phyloP scores from a whole-genome alignment of 2,888 invertebrate species.

The Syritta pipiens region DNA sequence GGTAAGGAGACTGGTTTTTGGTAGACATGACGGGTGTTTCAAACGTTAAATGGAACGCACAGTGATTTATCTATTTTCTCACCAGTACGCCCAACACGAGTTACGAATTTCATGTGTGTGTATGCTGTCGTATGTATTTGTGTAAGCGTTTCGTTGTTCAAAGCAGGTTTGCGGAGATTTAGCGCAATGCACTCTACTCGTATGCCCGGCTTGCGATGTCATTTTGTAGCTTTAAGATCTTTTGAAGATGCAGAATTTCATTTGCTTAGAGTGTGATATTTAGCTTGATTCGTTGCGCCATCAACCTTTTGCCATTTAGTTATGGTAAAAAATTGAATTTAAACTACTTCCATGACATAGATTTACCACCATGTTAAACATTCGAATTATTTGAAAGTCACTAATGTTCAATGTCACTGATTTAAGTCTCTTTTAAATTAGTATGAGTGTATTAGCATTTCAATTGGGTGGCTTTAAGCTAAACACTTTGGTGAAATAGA shows the following conservation, averaged over 20 bases:
- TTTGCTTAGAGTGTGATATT: too few species aligned
- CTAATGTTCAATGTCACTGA: slow-evolving; percentile 4
- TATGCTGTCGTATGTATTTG: background rate
- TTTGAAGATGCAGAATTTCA: background rate
- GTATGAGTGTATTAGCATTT: too few species aligned
- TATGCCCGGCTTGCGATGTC: slow-evolving; percentile 4
- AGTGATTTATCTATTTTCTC: slow-evolving; percentile 33
- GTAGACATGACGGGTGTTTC: slow-evolving; percentile 13
- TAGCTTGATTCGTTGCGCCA: too few species aligned
- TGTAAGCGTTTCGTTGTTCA: background rate
- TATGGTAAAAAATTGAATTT: too few species aligned
- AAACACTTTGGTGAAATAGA: too few species aligned
- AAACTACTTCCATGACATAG: background rate
- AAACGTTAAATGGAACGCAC: slow-evolving; percentile 42
- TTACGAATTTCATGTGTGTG: background rate
- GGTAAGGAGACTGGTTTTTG: slow-evolving; percentile 14
- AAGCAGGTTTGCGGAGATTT: slow-evolving; percentile 44
- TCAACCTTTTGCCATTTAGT: too few species aligned
- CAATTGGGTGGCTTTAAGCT: too few species aligned
- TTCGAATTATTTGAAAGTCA: too few species aligned
- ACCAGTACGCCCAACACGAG: too few species aligned
- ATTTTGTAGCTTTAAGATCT: background rate
- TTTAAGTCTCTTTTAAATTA: too few species aligned
- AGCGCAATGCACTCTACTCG: slow-evolving; percentile 48
- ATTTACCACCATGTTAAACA: too few species aligned